These are phyloP conservation scores for Eriosoma lanigerum DNA, from an alignment of 1,140 invertebrate genomes.

Conservation along the genomic window DNA sequence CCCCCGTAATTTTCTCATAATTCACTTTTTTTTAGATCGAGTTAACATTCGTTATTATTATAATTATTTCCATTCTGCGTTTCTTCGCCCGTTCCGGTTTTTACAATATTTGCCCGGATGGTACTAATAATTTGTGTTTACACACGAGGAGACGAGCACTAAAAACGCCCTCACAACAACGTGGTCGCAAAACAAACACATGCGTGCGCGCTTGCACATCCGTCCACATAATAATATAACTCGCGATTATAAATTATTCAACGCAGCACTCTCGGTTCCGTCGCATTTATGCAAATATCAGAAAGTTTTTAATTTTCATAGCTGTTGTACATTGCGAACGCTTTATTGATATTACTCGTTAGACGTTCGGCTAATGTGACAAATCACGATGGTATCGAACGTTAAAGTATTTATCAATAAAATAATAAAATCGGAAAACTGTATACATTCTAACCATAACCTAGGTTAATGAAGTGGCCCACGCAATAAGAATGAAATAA, in stretches of 20 bases:
- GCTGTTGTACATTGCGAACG: slow-evolving; percentile 16
- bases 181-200: slow-evolving; percentile 39
- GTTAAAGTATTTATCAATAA: too few species aligned
- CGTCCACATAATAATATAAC: slow-evolving; percentile 39
- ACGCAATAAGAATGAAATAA: too few species aligned
- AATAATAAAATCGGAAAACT: too few species aligned
- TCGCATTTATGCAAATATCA: slow-evolving; percentile 36
- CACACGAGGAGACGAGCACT: slow-evolving; percentile 22
- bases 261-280: slow-evolving; percentile 12
- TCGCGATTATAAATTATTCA: slow-evolving; percentile 29
- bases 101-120: not conserved
- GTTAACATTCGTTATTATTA: not conserved
- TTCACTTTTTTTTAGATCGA: not conserved
- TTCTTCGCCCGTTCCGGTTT: not conserved
- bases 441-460: too few species aligned
- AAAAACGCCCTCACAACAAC: slow-evolving; percentile 39
- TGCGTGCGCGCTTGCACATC: slow-evolving; percentile 14
- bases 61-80: not conserved
- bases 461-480: too few species aligned
- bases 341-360: slow-evolving; percentile 26
- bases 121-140: slow-evolving; percentile 33
- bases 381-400: too few species aligned
- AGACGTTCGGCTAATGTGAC: not conserved
- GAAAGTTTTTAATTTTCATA: slow-evolving; percentile 43
- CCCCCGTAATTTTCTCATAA: slow-evolving; percentile 5